Evolutionary conservation across 2,113 vertebrate species (phyloP).

Genomic region (Sorex fumeus): DNA sequence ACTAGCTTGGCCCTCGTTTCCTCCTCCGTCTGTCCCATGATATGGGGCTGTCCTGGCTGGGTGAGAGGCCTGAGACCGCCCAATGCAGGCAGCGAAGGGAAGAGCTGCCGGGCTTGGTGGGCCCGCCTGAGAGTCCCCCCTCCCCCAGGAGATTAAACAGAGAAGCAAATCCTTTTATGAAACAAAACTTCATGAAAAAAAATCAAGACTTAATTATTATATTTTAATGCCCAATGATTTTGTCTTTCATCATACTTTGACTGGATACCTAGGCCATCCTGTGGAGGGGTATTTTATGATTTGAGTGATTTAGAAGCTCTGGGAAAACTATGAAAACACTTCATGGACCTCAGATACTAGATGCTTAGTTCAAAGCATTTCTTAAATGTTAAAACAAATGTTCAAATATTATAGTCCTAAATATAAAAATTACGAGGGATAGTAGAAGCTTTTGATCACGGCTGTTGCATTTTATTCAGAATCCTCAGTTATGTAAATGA

Average conservation of each 20-base stretch:
- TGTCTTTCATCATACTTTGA: not conserved
- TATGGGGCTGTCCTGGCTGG: too few species aligned
- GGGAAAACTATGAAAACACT: not conserved
- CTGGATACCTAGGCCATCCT: not conserved
- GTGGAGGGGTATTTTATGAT: not conserved
- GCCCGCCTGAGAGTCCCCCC: too few species aligned
- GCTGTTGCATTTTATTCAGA: slow-evolving; percentile 27
- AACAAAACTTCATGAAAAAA: not conserved
- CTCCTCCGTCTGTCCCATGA: too few species aligned
- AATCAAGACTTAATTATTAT: too few species aligned
- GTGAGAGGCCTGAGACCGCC: too few species aligned
- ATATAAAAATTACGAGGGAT: not conserved
- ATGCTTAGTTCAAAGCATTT: not conserved
- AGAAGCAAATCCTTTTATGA: slow-evolving; percentile 5
- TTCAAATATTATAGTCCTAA: not conserved
- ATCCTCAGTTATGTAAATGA: not conserved
- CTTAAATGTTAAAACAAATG: slow-evolving; percentile 39
- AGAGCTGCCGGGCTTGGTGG: too few species aligned
- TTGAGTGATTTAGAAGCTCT: not conserved
- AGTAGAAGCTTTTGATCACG: not conserved
- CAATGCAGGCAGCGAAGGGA: too few species aligned
- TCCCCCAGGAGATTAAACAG: too few species aligned
- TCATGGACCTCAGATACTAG: not conserved
- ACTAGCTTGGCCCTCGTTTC: too few species aligned
- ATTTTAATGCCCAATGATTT: not conserved